Conservation (phyloP, 64 coral and sea anemone species). For the Porites lutea region DNA sequence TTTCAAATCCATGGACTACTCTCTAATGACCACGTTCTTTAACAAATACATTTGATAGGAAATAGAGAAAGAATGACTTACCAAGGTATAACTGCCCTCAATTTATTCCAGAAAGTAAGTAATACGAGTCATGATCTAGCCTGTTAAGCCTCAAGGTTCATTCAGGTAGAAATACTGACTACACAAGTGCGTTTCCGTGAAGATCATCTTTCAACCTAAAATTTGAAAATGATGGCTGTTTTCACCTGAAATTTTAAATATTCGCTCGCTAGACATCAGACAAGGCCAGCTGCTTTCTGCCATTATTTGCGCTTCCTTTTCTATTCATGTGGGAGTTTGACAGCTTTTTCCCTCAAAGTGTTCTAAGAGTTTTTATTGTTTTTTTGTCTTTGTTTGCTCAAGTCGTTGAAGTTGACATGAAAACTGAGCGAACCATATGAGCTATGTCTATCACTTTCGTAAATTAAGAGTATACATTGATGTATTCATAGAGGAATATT, state of each 20-base stretch:
- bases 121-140: too few relatives aligned
- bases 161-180: too few relatives aligned
- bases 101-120: too few relatives aligned
- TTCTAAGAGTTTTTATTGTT: constrained; percentile 15
- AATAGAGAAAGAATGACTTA: too few relatives aligned
- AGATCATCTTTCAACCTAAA: too few relatives aligned
- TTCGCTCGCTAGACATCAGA: background rate
- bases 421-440: background rate
- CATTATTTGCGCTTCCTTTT: constrained; percentile 15
- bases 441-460: background rate
- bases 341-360: constrained; percentile 40
- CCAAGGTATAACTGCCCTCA: too few relatives aligned
- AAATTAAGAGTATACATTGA: background rate
- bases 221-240: background rate
- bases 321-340: constrained; percentile 17
- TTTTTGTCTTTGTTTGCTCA: background rate
- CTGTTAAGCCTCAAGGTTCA: too few relatives aligned
- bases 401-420: constrained; percentile 10
- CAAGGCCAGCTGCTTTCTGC: constrained; percentile 1
- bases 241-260: background rate
- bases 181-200: too few relatives aligned
- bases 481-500: background rate
- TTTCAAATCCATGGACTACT: too few relatives aligned
- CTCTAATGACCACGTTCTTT: too few relatives aligned
- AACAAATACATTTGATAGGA: too few relatives aligned